Evolutionary conservation across 1,140 invertebrate genomes (phyloP), one percentile per base, ranked within the genome.

Genomic region (Muscidifurax raptorellus): DNA sequence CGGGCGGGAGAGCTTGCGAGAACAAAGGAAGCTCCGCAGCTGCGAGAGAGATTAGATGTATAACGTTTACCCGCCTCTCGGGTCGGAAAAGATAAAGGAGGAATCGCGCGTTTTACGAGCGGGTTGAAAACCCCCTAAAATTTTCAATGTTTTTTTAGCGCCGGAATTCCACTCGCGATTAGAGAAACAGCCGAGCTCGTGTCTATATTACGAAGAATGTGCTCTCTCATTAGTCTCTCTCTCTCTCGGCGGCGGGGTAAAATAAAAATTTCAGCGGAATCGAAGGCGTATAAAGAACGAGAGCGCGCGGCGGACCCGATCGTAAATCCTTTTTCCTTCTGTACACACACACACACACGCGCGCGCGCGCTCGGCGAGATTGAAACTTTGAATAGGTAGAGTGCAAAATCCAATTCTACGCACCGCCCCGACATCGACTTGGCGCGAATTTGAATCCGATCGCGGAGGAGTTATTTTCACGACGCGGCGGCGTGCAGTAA

Each of bases 381-480:
- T 89, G 88, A 88, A 90, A 88, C 87, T 88, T 86, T 87, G 86
- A 89, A 87, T 86, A 87, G 82, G 83, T 87, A 88, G 85, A 88
- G 86, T 86, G 85, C 83, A 86, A 88, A 90, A 90, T 89, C 88
- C 86, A 89, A 87, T 90, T 88, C 75, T 77, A 40, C 69, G 22
- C 3, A 6, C 75, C 9, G 75, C 59, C 79, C 84, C 71, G 80
- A 80, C 80, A 83, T 75, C 83, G 64, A 79, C 86, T 83, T 75
- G 85, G 75, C 84, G 80, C 82, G 86, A 90, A 88, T 89, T 88
- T 87, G 84, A 89, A 88, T 89, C 85, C 84, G 85, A 87, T 84
- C 85, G 82, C 85, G n/a, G n/a, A 80, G 69, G 74, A 86, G 88
- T 89, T 90, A 89, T 89, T 87, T 89, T 85, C 84, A 77, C 52